These are phyloP conservation scores for Drosophila grimshawi DNA, from an alignment of 1,140 invertebrate genomes.

Conservation along the genomic window DNA sequence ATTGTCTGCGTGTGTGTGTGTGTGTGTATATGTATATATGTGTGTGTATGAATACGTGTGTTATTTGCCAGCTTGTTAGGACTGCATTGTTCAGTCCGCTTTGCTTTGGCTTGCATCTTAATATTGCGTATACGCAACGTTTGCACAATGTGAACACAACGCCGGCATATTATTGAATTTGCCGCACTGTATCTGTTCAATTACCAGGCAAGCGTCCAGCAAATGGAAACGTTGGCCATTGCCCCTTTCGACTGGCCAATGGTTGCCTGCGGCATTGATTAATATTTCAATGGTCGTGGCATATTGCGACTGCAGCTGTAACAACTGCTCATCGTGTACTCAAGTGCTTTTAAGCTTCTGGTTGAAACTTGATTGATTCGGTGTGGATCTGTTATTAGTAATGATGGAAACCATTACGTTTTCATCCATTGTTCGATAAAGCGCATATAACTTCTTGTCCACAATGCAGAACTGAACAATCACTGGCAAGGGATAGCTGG, in stretches of 20 bases:
- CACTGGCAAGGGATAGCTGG: neutral
- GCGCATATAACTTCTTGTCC: neutral
- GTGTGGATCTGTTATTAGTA: slow-evolving; percentile 54
- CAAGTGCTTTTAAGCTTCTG: slow-evolving; percentile 16
- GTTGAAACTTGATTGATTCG: slow-evolving; percentile 50
- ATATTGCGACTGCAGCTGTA: slow-evolving; percentile 12
- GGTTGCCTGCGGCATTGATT: slow-evolving; percentile 55
- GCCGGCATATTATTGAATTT: slow-evolving; percentile 35
- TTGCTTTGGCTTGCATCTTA: slow-evolving; percentile 12
- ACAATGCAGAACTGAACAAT: neutral
- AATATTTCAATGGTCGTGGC: slow-evolving; percentile 50
- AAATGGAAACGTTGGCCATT: slow-evolving; percentile 31
- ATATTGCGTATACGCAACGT: slow-evolving; percentile 49
- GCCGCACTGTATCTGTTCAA: slow-evolving; percentile 33
- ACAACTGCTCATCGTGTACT: slow-evolving; percentile 2
- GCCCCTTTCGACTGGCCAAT: slow-evolving; percentile 53
- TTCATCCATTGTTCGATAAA: neutral
- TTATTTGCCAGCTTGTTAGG: slow-evolving; percentile 12
- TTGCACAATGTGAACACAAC: slow-evolving; percentile 26
- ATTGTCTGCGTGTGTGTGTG: neutral
- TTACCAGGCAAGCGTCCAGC: slow-evolving; percentile 35
- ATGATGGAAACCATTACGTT: slow-evolving; percentile 52
- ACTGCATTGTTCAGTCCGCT: slow-evolving; percentile 27
- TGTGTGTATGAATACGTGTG: neutral
- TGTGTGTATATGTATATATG: neutral